Evolutionary conservation across 2,888 invertebrate species (phyloP), one percentile per base, ranked within the genome.

Genomic region (Cantharis nigra): DNA sequence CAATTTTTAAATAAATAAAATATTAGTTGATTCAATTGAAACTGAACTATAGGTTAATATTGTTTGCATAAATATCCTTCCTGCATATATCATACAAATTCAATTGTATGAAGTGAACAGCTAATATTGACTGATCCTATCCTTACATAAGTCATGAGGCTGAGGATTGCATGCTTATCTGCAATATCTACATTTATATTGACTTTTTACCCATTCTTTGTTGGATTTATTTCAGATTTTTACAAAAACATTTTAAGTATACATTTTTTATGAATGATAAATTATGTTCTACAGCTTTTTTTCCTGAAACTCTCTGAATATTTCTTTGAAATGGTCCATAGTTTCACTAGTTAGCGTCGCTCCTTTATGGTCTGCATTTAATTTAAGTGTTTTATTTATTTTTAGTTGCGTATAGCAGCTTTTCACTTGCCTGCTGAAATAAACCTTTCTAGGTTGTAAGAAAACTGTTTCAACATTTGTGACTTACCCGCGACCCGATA

Each of bases 91-190:
- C 49, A 62, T 65, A 72, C 72, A 73, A 73, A 73, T 73, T 69
- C 69, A 69, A 73, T 73, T 73, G 73, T 73, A 67, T 20, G 49
- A 73, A 73, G 69, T 18, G 62, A 73, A 73, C 69, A 62, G 69
- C 73, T 69, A 73, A 73, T 73, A 73, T 73, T 73, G 73, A 73
- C 73, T 67, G 67, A 65, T 65, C 30, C 72, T 20, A 72, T 18
- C 72, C 65, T 65, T 63, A 72, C 65, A 72, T 28, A 72, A 33
- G 71, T 71, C 71, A 71, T 23, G 23, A 63, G 63, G 71, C 49
- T 49, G 49, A 49, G 49, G 49, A n/a, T 13, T 49, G 49, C 49
- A 49, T 49, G 72, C 20, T 49, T 70, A 72, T 16, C 72, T 30
- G 26, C 33, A 65, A 72, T 72, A 72, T 72, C 72, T 49, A 49